Percentiles rank a stretch among this genome's conserved stretches.
phyloP scores from a whole-genome alignment of 2,797 vertebrate genomes.

The Myotis daubentonii region DNA sequence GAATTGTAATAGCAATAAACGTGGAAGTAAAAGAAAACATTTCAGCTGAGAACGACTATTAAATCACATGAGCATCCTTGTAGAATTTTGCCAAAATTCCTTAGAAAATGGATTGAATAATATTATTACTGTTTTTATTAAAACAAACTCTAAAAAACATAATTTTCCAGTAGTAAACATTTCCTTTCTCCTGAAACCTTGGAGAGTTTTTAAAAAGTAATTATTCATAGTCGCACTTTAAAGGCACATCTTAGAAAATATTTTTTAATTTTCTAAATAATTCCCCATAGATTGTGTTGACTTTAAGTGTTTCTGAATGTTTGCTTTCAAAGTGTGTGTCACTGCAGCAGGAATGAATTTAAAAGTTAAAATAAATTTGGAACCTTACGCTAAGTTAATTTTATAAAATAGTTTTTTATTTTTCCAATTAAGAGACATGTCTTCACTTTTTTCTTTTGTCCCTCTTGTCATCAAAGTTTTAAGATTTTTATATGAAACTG shows the following conservation, averaged over 20 bases:
- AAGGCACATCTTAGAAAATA: slow-evolving; percentile 49
- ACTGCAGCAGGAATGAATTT: slow-evolving; percentile 8
- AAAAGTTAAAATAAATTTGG: slow-evolving; percentile 48
- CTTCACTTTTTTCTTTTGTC: background rate
- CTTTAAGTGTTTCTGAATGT: slow-evolving; percentile 49
- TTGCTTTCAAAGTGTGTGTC: slow-evolving; percentile 55
- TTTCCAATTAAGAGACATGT: background rate
- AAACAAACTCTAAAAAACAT: slow-evolving; percentile 62
- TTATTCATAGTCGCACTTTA: slow-evolving; percentile 64
- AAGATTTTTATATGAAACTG: slow-evolving; percentile 31
- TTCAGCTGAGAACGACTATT: slow-evolving; percentile 51
- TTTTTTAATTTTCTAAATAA: slow-evolving; percentile 6
- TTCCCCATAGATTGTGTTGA: slow-evolving; percentile 23
- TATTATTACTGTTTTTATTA: slow-evolving; percentile 62
- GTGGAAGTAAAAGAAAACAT: slow-evolving; percentile 49
- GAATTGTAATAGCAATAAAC: slow-evolving; percentile 57
- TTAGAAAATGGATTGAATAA: slow-evolving; percentile 66
- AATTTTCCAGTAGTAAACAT: slow-evolving; percentile 71
- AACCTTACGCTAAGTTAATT: slow-evolving; percentile 2
- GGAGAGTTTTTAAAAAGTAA: slow-evolving; percentile 62
- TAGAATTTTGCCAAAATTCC: slow-evolving; percentile 71
- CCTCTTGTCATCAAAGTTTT: background rate
- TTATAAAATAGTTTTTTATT: background rate
- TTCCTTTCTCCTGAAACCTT: slow-evolving; percentile 74
- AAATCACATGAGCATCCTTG: slow-evolving; percentile 64